These are phyloP conservation scores for Nothocercus julius DNA, from an alignment of 2,113 vertebrate genomes.

Conservation along the genomic window DNA sequence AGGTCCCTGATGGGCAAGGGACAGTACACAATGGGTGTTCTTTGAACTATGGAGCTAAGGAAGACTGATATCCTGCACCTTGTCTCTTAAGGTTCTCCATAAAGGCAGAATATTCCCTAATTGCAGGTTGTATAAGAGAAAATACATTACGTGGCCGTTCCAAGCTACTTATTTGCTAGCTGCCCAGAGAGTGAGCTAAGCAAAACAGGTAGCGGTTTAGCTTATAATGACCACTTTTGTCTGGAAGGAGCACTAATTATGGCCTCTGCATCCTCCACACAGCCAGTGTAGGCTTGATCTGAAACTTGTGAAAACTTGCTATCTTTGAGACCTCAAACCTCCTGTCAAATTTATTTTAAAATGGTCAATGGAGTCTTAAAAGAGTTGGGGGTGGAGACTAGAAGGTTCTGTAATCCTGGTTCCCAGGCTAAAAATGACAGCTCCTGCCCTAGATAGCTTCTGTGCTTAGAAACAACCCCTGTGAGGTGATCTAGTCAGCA, in stretches of 20 bases:
- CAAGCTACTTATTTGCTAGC: background rate
- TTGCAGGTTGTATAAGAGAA: background rate
- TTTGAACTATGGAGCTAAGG: background rate
- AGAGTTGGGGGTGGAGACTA: background rate
- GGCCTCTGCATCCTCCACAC: background rate
- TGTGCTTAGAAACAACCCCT: background rate
- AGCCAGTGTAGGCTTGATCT: background rate
- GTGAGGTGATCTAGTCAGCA: background rate
- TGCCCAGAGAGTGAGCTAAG: constrained; percentile 36
- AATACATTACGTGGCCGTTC: background rate
- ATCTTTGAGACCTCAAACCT: background rate
- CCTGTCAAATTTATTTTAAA: background rate
- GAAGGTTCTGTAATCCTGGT: background rate
- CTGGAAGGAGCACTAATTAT: background rate
- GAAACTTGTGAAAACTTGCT: background rate
- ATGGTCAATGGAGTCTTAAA: background rate
- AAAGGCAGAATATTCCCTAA: constrained; percentile 20
- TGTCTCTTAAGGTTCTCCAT: background rate
- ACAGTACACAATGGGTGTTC: background rate
- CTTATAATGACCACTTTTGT: constrained; percentile 2
- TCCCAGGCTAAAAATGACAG: background rate
- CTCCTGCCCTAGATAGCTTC: background rate
- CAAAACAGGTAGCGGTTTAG: constrained; percentile 18
- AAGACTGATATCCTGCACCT: background rate
- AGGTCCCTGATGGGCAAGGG: background rate